phyloP scores from a whole-genome alignment of 2,888 invertebrate species.

The Meghimatium bilineatum region DNA sequence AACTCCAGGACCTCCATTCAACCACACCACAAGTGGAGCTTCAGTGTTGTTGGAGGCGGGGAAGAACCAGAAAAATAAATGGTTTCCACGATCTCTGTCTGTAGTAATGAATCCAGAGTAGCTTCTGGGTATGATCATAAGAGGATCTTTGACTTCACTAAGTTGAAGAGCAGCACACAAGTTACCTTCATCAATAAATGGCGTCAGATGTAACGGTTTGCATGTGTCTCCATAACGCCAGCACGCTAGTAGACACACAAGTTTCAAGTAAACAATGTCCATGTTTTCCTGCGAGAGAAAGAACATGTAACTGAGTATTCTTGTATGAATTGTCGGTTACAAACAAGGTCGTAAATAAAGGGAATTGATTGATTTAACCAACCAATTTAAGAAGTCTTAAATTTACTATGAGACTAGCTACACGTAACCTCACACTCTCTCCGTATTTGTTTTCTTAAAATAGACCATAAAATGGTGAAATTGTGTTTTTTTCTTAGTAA shows the following conservation, averaged over 20 bases:
- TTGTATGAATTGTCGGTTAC: too few species aligned
- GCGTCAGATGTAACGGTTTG: conserved; percentile 27
- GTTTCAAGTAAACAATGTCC: background rate
- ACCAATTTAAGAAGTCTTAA: too few species aligned
- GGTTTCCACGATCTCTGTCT: conserved; percentile 85
- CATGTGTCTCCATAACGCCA: background rate
- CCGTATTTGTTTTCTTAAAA: too few species aligned
- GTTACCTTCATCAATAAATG: background rate
- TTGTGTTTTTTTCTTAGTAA: too few species aligned
- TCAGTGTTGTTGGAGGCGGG: conserved; percentile 80
- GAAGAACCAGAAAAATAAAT: conserved; percentile 95
- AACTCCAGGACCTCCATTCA: conserved; percentile 78
- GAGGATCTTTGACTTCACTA: conserved; percentile 22
- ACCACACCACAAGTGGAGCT: conserved; percentile 77
- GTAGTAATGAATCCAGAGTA: conserved; percentile 89
- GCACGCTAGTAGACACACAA: background rate
- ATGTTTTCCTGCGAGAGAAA: background rate
- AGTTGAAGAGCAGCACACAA: background rate
- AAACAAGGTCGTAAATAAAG: too few species aligned
- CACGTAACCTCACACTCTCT: too few species aligned
- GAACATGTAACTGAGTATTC: too few species aligned
- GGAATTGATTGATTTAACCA: too few species aligned
- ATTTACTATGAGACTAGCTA: too few species aligned
- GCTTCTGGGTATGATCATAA: conserved; percentile 76
- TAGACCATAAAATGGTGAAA: too few species aligned